Evolutionary conservation across 64 coral and sea anemone genomes (phyloP), one percentile per base, ranked within the genome.

Genomic region (Catalaphyllia jardinei): DNA sequence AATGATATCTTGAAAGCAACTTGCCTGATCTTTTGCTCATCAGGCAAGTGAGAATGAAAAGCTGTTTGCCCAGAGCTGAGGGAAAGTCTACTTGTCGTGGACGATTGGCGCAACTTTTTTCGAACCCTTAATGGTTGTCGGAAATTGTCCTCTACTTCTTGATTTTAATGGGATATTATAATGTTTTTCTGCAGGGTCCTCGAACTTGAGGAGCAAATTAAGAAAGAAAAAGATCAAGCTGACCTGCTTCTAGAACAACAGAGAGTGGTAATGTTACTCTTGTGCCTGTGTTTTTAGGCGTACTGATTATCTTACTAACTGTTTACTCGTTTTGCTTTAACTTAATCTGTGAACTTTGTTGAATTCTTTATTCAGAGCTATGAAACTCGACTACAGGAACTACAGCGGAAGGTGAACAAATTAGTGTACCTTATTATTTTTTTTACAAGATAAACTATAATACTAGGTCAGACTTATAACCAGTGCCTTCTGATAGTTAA

Each of bases 191-290:
- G 18, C 49, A 98, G 96, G 84, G 93, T 98, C 14, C 77, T 95
- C 24, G 93, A 98, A 67, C 87, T 98, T 57, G 96, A 98, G 76
- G 96, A 98, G 17, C 87, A 88, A 91, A 98, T 98, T 29, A 86
- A 91, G 64, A 88, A 90, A 35, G 96, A 98, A 64, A 98, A 98
- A 87, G 89, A 98, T 78, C 93, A 92, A 57, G 93, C 96, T 20
- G 93, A 89, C 57, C 67, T 94, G 59, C 87, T 98, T 55, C 30
- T 98, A n/a, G 89, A 98, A 59, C 93, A 95, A 42, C 96, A 98
- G 62, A 94, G 90, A 94, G 52, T 92, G 87, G 95, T 97, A 81
- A 67, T 52, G 59, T 63, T 38, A 20, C 19, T 29, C 46, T 83
- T 67, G 8, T 29, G 65, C n/a, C 0, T 27, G 10, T 27, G 10